A percentile compares a stretch with the other conserved stretches of the same genome.
These are phyloP conservation scores for Lagopus muta DNA, from an alignment of 2,113 vertebrate genomes.

Conservation along the genomic window DNA sequence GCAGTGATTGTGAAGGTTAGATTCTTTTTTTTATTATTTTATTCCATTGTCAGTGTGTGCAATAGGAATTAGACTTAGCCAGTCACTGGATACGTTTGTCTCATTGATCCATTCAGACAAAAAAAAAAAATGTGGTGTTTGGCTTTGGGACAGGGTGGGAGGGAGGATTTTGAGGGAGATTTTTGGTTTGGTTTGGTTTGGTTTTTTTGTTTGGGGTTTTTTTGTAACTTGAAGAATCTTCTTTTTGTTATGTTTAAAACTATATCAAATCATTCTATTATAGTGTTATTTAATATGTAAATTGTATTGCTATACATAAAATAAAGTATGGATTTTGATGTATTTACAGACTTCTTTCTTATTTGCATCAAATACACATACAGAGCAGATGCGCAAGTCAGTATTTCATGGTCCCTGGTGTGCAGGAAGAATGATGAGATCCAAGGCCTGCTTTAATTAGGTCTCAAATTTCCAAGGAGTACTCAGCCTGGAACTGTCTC, in stretches of 20 bases:
- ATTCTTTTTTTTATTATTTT: slow-evolving; percentile 55
- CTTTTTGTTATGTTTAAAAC: slow-evolving; percentile 89
- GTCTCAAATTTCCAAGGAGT: slow-evolving; percentile 5
- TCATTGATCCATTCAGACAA: slow-evolving; percentile 80
- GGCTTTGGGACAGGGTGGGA: slow-evolving; percentile 65
- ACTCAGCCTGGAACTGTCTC: slow-evolving; percentile 30
- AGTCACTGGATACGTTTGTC: slow-evolving; percentile 83
- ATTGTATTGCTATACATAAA: slow-evolving; percentile 99
- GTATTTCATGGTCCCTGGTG: slow-evolving; percentile 36
- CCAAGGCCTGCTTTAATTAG: slow-evolving; percentile 56
- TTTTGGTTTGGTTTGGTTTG: slow-evolving; percentile 76
- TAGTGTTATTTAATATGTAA: slow-evolving; percentile 99
- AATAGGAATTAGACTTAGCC: slow-evolving; percentile 85
- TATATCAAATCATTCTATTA: slow-evolving; percentile 98
- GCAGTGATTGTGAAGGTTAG: slow-evolving; percentile 90
- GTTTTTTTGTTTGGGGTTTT: slow-evolving; percentile 73
- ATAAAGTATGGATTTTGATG: slow-evolving; percentile 99
- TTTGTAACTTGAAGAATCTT: slow-evolving; percentile 89
- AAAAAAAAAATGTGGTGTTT: slow-evolving; percentile 83
- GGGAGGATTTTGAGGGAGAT: slow-evolving; percentile 63
- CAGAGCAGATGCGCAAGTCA: slow-evolving; percentile 27
- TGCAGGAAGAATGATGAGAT: slow-evolving; percentile 50
- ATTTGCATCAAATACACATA: slow-evolving; percentile 34
- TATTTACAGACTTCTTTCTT: slow-evolving; percentile 77
- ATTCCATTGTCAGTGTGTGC: slow-evolving; percentile 84